Evolutionary conservation across 2,797 vertebrate species (phyloP).

Genomic region (Sebastes minor): DNA sequence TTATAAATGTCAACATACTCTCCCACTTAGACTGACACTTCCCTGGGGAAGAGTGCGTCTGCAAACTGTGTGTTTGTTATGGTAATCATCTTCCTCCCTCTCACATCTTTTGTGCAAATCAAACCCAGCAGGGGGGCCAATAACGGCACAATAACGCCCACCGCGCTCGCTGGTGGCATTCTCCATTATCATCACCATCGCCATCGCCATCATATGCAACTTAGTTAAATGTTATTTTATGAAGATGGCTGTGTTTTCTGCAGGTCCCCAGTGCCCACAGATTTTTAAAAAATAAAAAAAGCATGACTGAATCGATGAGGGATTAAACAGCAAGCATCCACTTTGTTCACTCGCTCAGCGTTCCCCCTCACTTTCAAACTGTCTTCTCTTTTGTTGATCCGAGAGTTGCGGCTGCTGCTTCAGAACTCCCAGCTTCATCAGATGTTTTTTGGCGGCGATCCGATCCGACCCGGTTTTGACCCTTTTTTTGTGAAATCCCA

Average conservation of each 20-base stretch:
- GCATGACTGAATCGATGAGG: conserved; percentile 44
- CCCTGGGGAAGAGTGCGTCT: conserved; percentile 69
- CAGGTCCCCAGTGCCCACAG: conserved; percentile 5
- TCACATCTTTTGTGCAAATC: conserved; percentile 77
- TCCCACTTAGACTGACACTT: conserved; percentile 80
- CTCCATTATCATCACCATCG: conserved; percentile 62
- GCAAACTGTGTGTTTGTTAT: conserved; percentile 75
- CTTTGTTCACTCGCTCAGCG: conserved; percentile 25
- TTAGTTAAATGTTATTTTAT: conserved; percentile 52
- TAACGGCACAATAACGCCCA: conserved; percentile 61
- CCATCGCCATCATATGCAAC: conserved; percentile 61
- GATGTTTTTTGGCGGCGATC: neutral
- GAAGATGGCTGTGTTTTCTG: conserved; percentile 32
- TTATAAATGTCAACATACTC: conserved; percentile 81
- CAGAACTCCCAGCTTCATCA: conserved; percentile 13
- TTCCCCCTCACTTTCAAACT: conserved; percentile 29
- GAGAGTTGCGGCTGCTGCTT: neutral
- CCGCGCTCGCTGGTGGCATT: conserved; percentile 58
- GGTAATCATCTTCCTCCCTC: conserved; percentile 73
- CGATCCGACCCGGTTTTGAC: neutral
- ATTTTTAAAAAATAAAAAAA: neutral
- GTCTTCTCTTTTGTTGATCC: conserved; percentile 19
- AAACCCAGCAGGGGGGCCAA: conserved; percentile 40
- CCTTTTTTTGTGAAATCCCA: conserved; percentile 5
- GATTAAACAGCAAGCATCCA: conserved; percentile 35